Evolutionary conservation across 2,113 vertebrate genomes (phyloP), one percentile per base, ranked within the genome.

Genomic region (Crotalus horridus): DNA sequence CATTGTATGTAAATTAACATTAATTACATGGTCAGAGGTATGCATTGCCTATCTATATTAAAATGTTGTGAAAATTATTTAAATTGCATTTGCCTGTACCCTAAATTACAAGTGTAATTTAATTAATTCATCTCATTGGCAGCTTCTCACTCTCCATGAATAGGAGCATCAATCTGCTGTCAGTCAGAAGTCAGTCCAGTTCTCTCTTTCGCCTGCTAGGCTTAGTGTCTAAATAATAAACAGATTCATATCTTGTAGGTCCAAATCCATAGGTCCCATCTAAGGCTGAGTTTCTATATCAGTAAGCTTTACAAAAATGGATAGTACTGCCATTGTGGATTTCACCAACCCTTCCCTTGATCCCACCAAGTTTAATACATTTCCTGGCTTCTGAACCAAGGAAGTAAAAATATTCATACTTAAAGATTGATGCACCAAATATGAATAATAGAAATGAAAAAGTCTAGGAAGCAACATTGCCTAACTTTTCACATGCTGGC

Each of bases 1-100:
- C 3, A 12, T 64, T 97, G 97, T 97, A 96, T 97, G 98, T 97
- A 97, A 97, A 94, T 94, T 97, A 96, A 97, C 94, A 93, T 91
- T 59, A 95, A 56, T 93, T 10, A 96, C 94, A 97, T 96, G 91
- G 92, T 74, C 54, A 93, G 87, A 96, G 93, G 95, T 96, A 91
- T 93, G 89, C 43, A n/a, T n/a, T 43, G 89, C 29, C 46, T 86
- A 9, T n/a, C 85, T 90, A 4, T 86, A 90, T 90, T 86, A 54
- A 86, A 64, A 86, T 90, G 53, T 39, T 86, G 69, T 43, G 23
- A 24, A 90, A 64, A 90, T 90, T 46, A 74, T 59, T 89, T 85
- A 48, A 61, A 93, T 93, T 90, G 59, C 85, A 93, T 53, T 48
- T 51, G 43, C 26, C n/a, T 87, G 29, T 86, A 87, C 21, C 43